Evolutionary conservation across 2,888 invertebrate species (phyloP).

Genomic region (Philereme transversata): DNA sequence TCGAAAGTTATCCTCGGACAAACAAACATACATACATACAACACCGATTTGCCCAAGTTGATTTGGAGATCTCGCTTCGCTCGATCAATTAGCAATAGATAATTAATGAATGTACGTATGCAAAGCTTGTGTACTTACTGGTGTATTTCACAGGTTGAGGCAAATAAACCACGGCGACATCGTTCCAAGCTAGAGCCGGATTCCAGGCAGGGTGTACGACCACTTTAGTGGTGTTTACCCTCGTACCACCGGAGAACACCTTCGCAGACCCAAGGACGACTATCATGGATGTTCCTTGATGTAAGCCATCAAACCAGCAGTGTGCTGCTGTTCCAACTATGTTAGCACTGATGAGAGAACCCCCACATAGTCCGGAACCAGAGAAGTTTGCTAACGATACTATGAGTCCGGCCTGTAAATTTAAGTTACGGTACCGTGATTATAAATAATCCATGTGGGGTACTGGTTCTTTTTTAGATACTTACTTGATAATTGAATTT

Average conservation of each 20-base stretch:
- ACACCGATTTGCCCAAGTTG: no score
- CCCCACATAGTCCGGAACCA: conserved; percentile 51
- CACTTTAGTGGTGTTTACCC: conserved; percentile 44
- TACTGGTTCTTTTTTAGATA: not conserved
- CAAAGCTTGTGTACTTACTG: no score
- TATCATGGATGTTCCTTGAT: conserved; percentile 47
- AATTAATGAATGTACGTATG: no score
- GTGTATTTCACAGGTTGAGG: conserved; percentile 28
- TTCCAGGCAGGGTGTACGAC: conserved; percentile 49
- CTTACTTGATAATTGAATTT: conserved; percentile 44
- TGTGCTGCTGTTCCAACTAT: conserved; percentile 52
- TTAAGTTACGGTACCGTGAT: not conserved
- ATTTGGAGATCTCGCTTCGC: no score
- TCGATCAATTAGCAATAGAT: no score
- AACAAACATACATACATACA: no score
- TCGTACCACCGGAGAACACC: conserved; percentile 53
- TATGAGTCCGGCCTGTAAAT: conserved; percentile 43
- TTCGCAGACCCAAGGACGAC: conserved; percentile 55
- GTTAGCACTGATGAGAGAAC: conserved; percentile 42
- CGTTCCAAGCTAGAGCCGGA: conserved; percentile 46
- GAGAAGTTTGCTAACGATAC: conserved; percentile 24
- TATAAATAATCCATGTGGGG: no score
- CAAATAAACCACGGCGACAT: conserved; percentile 51
- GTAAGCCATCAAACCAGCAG: conserved; percentile 54
- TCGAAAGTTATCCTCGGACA: no score